These are phyloP conservation scores for Coptodon rendalli DNA, from an alignment of 2,113 vertebrate genomes.

Conservation along the genomic window DNA sequence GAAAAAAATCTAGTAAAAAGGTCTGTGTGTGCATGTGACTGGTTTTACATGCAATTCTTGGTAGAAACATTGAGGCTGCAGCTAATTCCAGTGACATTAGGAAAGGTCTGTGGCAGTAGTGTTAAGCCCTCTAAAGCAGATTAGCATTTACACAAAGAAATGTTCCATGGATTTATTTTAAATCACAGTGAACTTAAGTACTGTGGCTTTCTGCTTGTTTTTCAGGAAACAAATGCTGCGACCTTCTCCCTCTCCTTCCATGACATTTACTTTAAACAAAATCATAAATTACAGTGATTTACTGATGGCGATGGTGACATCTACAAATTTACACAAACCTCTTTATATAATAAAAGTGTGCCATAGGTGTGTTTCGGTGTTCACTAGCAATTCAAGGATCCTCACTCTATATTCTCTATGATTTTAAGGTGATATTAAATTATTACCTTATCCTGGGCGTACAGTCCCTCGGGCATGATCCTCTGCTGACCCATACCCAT, in stretches of 20 bases:
- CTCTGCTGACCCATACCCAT: constrained; percentile 99
- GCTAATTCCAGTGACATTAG: constrained; percentile 18
- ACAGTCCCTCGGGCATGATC: constrained; percentile 95
- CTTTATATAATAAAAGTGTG: neutral
- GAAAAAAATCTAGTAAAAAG: neutral
- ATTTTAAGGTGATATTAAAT: neutral
- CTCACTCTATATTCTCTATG: neutral
- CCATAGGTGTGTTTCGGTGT: neutral
- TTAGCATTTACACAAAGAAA: constrained; percentile 24
- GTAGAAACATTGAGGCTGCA: neutral
- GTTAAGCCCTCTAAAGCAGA: constrained; percentile 35
- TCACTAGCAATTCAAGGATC: neutral
- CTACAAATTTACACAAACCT: neutral
- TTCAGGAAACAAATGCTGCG: neutral
- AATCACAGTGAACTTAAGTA: constrained; percentile 6
- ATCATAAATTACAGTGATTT: constrained; percentile 27
- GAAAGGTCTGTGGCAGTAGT: constrained; percentile 4
- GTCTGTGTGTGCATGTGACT: neutral
- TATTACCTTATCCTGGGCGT: constrained; percentile 88
- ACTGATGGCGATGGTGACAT: neutral
- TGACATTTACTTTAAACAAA: constrained; percentile 9
- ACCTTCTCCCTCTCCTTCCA: constrained; percentile 2
- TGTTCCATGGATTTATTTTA: constrained; percentile 8
- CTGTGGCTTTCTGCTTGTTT: constrained; percentile 22
- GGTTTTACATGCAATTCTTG: neutral